A percentile compares a stretch with the other conserved stretches of the same genome.
Evolutionary conservation across 1,140 invertebrate species (phyloP).

Genomic region (Probaryconus sp.): DNA sequence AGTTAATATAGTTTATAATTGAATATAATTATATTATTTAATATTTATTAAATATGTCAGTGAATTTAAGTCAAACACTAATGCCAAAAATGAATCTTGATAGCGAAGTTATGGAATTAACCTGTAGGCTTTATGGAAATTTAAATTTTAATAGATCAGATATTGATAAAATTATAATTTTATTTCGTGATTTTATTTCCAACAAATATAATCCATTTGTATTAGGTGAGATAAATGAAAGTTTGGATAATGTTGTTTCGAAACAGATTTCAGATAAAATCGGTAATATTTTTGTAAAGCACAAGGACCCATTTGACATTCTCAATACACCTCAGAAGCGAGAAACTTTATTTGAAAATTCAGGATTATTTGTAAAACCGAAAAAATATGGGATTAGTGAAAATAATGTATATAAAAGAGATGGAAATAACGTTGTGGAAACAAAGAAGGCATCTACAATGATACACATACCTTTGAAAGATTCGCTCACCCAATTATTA

Average conservation of each 20-base stretch:
- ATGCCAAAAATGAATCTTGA: constrained; percentile 28
- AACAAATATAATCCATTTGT: constrained; percentile 32
- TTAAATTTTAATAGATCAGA: constrained; percentile 19
- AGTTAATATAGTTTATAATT: no score
- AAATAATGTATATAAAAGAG: background rate
- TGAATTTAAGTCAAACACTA: background rate
- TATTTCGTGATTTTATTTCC: constrained; percentile 17
- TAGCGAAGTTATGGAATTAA: constrained; percentile 14
- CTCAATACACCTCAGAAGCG: constrained; percentile 8
- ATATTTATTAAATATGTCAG: background rate
- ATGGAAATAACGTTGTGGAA: constrained; percentile 1
- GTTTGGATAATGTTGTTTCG: constrained; percentile 14
- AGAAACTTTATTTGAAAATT: constrained; percentile 7
- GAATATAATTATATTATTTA: background rate
- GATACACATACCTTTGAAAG: constrained; percentile 10
- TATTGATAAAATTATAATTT: constrained; percentile 16
- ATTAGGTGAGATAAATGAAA: constrained; percentile 8
- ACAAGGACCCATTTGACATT: constrained; percentile 18
- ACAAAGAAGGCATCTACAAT: constrained; percentile 2
- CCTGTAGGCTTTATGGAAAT: constrained; percentile 22
- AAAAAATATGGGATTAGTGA: constrained; percentile 6
- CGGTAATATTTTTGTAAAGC: constrained; percentile 7
- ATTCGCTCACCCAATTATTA: constrained; percentile 16
- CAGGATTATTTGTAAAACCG: constrained; percentile 7
- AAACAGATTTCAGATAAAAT: constrained; percentile 17